phyloP scores from a whole-genome alignment of 2,113 vertebrate species.

The Psophia crepitans region DNA sequence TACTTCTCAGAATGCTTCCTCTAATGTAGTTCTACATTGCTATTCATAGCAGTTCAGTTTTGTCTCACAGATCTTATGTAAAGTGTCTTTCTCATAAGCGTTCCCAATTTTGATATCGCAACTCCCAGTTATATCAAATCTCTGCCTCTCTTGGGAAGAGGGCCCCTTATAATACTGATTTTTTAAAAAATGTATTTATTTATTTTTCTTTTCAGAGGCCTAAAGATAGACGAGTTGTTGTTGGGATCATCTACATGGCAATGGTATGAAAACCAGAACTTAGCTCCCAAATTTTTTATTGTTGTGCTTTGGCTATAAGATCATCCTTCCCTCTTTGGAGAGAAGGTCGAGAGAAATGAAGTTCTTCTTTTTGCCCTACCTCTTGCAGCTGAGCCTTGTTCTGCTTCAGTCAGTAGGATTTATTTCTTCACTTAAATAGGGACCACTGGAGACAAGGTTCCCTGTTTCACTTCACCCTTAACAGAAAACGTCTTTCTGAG shows the following conservation, averaged over 20 bases:
- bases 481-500: neutral
- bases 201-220: neutral
- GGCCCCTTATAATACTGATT: accelerated
- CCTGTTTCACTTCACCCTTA: neutral
- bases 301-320: neutral
- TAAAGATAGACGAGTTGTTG: neutral
- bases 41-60: neutral
- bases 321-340: neutral
- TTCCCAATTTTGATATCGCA: neutral
- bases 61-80: neutral
- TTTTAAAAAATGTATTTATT: too few relatives aligned
- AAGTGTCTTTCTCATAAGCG: neutral
- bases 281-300: neutral
- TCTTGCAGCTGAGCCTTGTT: neutral
- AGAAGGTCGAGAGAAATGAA: neutral
- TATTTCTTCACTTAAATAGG: neutral
- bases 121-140: neutral
- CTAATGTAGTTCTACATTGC: neutral
- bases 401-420: neutral
- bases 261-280: neutral
- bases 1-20: neutral
- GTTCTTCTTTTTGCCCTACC: neutral
- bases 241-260: neutral
- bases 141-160: neutral
- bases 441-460: neutral